A percentile compares a stretch with the other conserved stretches of the same genome.
These are phyloP conservation scores for Mormyrops attenuatus DNA, from an alignment of 2,797 vertebrate genomes.

Conservation along the genomic window DNA sequence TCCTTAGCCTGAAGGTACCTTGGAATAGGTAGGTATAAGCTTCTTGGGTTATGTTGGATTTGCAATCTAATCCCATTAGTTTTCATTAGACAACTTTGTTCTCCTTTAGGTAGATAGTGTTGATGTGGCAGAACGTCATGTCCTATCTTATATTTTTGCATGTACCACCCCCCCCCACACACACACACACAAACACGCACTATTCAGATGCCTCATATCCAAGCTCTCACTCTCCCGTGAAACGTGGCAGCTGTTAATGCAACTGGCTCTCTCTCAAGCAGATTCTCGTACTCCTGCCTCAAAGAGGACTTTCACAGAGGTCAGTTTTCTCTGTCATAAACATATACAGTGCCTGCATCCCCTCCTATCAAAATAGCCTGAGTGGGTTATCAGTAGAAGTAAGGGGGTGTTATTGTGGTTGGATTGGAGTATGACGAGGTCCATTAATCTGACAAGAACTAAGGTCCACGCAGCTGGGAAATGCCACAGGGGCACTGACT, in stretches of 20 bases:
- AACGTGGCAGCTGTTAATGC: background rate
- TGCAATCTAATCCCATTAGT: constrained; percentile 17
- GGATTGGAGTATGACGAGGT: background rate
- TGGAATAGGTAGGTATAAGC: background rate
- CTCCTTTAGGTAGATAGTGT: background rate
- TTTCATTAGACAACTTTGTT: constrained; percentile 36
- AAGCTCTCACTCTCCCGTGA: background rate
- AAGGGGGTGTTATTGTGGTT: background rate
- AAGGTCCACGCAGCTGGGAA: background rate
- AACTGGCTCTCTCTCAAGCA: background rate
- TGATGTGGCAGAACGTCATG: constrained; percentile 19
- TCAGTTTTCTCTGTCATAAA: background rate
- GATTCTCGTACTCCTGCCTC: background rate
- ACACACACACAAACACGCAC: background rate
- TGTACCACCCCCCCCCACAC: background rate
- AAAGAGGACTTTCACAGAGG: background rate
- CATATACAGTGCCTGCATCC: background rate
- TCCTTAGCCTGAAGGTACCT: background rate
- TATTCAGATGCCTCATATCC: background rate
- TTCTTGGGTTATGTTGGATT: background rate
- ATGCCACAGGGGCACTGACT: background rate
- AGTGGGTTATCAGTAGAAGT: background rate
- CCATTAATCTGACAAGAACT: background rate
- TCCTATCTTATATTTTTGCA: constrained; percentile 10
- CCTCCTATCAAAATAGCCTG: background rate